Evolutionary conservation across 2,888 invertebrate genomes (phyloP).

Genomic region (Crematogaster levior): DNA sequence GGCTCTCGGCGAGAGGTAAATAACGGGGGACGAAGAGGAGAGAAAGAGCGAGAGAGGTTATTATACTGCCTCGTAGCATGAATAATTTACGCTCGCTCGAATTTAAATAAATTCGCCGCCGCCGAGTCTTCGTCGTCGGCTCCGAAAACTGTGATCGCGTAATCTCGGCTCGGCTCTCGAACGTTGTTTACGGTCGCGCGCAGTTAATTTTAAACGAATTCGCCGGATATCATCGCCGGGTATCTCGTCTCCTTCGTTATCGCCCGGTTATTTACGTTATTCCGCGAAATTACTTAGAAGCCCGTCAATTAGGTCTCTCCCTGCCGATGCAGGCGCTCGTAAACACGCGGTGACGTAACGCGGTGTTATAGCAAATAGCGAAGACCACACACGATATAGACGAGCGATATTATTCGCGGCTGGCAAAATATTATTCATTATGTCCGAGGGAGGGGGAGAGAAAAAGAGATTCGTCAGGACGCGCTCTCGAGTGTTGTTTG

Average conservation of each 20-base stretch:
- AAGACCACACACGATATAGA: neutral
- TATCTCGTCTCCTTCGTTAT: constrained; percentile 40
- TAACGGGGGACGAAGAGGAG: constrained; percentile 35
- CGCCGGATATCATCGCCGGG: constrained; percentile 29
- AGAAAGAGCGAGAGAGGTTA: constrained; percentile 61
- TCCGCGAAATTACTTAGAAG: constrained; percentile 41
- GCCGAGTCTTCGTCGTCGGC: constrained; percentile 11
- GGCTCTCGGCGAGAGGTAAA: constrained; percentile 19
- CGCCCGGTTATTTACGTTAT: constrained; percentile 33
- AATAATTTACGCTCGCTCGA: constrained; percentile 77
- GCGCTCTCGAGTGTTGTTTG: neutral
- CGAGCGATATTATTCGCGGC: neutral
- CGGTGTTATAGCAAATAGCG: constrained; percentile 11
- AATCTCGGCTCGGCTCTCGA: constrained; percentile 63
- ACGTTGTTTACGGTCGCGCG: constrained; percentile 72
- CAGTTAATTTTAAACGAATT: constrained; percentile 60
- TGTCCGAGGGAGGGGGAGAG: neutral
- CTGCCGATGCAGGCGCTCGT: constrained; percentile 16
- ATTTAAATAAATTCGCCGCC: constrained; percentile 78
- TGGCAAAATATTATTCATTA: neutral
- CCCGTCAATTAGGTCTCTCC: constrained; percentile 26
- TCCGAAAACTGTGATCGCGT: constrained; percentile 25
- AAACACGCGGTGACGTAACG: constrained; percentile 40
- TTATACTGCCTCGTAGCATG: constrained; percentile 71
- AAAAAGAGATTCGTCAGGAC: neutral